Base-by-base conservation (phyloP, 1,140 invertebrate species). In the Pemphigus obesinymphae region DNA sequence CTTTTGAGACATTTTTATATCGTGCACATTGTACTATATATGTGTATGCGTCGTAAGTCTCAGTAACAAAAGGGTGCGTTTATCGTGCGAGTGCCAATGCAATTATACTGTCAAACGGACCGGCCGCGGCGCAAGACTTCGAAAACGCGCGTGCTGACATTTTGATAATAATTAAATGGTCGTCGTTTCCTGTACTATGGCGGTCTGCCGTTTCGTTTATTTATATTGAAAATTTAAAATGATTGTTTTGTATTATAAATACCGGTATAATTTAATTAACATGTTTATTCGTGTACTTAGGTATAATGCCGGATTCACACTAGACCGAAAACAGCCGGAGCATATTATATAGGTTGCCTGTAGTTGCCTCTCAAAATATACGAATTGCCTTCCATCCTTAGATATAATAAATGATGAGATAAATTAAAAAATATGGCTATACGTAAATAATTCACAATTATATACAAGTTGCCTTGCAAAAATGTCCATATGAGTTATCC, bases 121-220 rank as follows among this genome's bases (percentile, higher is more conserved):
- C 20, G 31, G 61, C 17, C 63, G 34, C 34, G 8, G 2, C n/a
- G 20, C 10, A 40, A 68, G 63, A 68, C 20, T 10, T 68, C 20
- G 1, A 68, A 40, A 68, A 40, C 34, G 34, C 63, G 63, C 63
- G 63, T 68, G 63, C 63, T 68, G 63, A 68, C n/a, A 68, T 68
- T 68, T 40, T n/a, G n/a, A n/a, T 40, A 68, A 68, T 68, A 68
- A 68, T 68, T 68, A 68, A 37, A 68, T 5, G n/a, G n/a, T 40
- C 5, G 34, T 40, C 17, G 17, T 66, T 40, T 68, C 4, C 17
- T 66, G 55, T 66, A 8, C 31, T 13, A 31, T 31, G 17, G n/a
- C 20, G n/a, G 11, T 40, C 20, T 40, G 11, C 29, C 31, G 17
- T 37, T 68, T 23, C 48, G 20, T 68, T 20, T n/a, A 20, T 13